phyloP scores from a whole-genome alignment of 2,888 invertebrate species.

The Sinohyriopsis cumingii region DNA sequence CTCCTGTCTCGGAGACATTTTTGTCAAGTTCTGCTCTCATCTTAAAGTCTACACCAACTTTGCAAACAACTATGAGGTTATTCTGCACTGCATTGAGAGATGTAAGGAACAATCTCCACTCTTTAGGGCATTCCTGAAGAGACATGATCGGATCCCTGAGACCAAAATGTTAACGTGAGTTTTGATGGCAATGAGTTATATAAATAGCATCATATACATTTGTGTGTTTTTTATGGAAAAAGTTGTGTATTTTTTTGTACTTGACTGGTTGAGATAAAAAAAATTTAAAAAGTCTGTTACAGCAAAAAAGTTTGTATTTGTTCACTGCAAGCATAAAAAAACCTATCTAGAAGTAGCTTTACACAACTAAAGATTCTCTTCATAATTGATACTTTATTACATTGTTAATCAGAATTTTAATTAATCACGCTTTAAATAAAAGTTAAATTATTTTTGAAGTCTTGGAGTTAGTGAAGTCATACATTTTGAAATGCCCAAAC shows the following conservation, averaged over 20 bases:
- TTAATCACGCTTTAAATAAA: too few relatives aligned
- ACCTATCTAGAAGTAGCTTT: too few relatives aligned
- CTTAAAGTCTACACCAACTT: constrained; percentile 68
- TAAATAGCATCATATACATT: too few relatives aligned
- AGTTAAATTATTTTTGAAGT: too few relatives aligned
- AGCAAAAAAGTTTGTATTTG: background rate
- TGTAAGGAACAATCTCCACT: constrained; percentile 63
- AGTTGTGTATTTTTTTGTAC: background rate
- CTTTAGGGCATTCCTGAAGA: constrained; percentile 66
- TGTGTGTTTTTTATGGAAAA: background rate
- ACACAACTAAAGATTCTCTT: too few relatives aligned
- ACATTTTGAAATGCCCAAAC: too few relatives aligned
- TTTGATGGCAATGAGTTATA: too few relatives aligned
- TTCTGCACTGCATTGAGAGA: constrained; percentile 64
- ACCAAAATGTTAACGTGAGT: constrained; percentile 67
- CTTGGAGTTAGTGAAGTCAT: too few relatives aligned
- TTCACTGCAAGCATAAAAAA: too few relatives aligned
- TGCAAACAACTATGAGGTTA: constrained; percentile 67
- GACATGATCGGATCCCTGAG: constrained; percentile 62
- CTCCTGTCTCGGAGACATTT: constrained; percentile 67
- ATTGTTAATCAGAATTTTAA: too few relatives aligned
- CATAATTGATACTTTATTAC: too few relatives aligned
- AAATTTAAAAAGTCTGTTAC: background rate
- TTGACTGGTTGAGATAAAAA: background rate
- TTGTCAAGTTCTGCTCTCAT: constrained; percentile 64